Evolutionary conservation across 64 coral and sea anemone species (phyloP), one percentile per base, ranked within the genome.

Genomic region (Pocillopora damicornis): DNA sequence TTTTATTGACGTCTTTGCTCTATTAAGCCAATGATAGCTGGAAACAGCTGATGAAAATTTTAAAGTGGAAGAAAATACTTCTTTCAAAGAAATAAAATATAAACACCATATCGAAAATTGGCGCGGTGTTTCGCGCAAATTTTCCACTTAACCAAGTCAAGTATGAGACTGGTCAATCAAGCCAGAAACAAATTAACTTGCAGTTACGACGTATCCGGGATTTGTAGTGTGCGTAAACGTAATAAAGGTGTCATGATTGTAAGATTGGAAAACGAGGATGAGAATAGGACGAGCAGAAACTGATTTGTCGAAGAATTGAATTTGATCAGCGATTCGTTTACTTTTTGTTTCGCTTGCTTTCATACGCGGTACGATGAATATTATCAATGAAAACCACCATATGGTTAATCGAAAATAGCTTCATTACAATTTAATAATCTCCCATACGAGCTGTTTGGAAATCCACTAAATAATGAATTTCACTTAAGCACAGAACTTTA

Each of bases 371-470:
- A 35, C 74, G 76, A 62, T 30, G 88, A 73, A 68, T 82, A 93
- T 72, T 85, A 72, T 85, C 86, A 90, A 90, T 87, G 88, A 94
- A 94, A 94, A 85, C 45, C 81, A 76, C 88, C 92, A 94, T 88
- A 90, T 94, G 92, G 92, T 38, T 42, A 84, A 74, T 73, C 78
- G 81, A 94, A 94, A 86, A 90, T 90, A 89, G 72, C 92, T 94
- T 94, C 83, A 94, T 94, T 94, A 94, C 66, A 87, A 63, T 90
- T 94, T 94, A 90, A 94, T 94, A 90, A 87, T 87, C 88, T 78
- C 88, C 92, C 83, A 88, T 88, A 78, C 88, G 17, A 87, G 56
- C 76, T 81, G 80, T 90, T 87, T 89, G 76, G 58, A 84, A 87
- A 75, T 80, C 83, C 62, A 87, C 88, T 80, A 90, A 90, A 94